phyloP scores from a whole-genome alignment of 2,113 vertebrate species.

The Ophiodon elongatus region DNA sequence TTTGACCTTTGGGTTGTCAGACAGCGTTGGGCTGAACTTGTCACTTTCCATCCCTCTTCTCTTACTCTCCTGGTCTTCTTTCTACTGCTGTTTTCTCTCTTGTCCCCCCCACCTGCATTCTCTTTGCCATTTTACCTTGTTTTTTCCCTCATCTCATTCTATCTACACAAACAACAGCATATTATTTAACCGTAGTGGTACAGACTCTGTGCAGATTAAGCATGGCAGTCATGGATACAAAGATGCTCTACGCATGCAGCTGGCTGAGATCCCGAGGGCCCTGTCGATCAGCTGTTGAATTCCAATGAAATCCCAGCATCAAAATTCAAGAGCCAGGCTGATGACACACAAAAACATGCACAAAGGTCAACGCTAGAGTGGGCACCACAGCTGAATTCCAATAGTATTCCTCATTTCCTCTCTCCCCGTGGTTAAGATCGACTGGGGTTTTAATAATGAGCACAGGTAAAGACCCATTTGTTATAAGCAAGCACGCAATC shows the following conservation, averaged over 20 bases:
- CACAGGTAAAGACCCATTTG: not conserved
- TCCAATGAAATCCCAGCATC: constrained; percentile 50
- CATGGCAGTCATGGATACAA: constrained; percentile 54
- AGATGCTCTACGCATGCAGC: constrained; percentile 20
- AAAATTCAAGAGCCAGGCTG: constrained; percentile 42
- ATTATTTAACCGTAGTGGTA: constrained; percentile 41
- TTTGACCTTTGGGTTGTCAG: constrained; percentile 68
- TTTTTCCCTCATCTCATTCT: not conserved
- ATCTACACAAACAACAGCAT: not conserved
- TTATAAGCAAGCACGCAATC: not conserved
- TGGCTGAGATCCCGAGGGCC: constrained; percentile 18
- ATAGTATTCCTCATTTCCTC: constrained; percentile 22
- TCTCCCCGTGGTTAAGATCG: not conserved
- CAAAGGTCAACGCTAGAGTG: constrained; percentile 14
- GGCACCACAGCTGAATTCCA: not conserved
- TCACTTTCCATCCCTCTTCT: constrained; percentile 16
- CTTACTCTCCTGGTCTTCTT: not conserved
- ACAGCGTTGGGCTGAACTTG: constrained; percentile 23
- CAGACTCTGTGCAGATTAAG: constrained; percentile 34
- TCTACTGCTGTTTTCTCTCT: not conserved
- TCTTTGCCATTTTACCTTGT: constrained; percentile 8
- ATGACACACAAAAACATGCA: constrained; percentile 23
- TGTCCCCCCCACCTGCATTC: not conserved
- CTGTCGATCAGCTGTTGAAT: constrained; percentile 48
- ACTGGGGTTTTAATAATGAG: constrained; percentile 5